Evolutionary conservation across 1,140 invertebrate genomes (phyloP).

Genomic region (Pachypeltis micranthus): DNA sequence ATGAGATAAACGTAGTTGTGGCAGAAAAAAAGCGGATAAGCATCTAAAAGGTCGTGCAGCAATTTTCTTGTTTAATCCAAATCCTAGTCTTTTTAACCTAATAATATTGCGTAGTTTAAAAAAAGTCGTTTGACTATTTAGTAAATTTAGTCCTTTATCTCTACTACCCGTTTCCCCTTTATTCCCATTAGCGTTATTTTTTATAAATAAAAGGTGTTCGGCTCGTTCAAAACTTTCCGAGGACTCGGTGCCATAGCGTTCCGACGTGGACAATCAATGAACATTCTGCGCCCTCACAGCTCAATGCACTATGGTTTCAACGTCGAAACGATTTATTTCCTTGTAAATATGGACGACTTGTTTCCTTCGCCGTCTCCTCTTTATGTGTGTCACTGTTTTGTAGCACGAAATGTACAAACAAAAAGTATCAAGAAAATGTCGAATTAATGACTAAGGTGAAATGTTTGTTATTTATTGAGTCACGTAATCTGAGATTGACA

Average conservation of each 20-base stretch:
- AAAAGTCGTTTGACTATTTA: neutral
- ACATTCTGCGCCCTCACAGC: neutral
- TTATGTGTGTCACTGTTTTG: neutral
- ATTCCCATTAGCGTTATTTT: too few species aligned
- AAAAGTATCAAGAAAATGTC: neutral
- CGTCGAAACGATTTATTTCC: neutral
- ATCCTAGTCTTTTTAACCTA: neutral
- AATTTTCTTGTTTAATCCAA: too few species aligned
- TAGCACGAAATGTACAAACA: neutral
- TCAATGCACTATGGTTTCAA: neutral
- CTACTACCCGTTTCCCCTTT: too few species aligned
- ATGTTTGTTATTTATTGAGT: neutral
- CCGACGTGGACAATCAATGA: neutral
- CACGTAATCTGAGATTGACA: neutral
- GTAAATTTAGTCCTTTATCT: too few species aligned
- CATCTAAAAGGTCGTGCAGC: too few species aligned
- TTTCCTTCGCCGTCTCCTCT: neutral
- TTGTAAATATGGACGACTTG: neutral
- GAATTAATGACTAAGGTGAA: neutral
- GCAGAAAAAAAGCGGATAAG: too few species aligned
- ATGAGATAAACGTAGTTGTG: too few species aligned
- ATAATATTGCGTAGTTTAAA: neutral
- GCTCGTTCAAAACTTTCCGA: neutral
- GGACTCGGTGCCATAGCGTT: neutral
- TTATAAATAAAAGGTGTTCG: neutral